phyloP scores from a whole-genome alignment of 2,113 vertebrate species.

The Eulemur rufifrons region DNA sequence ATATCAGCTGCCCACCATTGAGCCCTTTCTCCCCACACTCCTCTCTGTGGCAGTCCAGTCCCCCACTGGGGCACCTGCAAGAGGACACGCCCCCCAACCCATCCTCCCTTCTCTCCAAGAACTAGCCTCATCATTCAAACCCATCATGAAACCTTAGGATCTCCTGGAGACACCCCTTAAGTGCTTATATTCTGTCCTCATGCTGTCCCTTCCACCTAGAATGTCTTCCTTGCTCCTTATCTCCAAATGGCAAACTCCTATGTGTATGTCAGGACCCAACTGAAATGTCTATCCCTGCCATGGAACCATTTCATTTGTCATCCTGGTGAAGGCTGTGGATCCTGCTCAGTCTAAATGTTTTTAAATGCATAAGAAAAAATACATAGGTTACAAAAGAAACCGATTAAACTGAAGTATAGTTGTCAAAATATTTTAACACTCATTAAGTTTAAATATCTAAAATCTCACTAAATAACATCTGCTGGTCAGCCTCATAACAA shows the following conservation, averaged over 20 bases:
- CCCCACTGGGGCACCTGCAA: not conserved
- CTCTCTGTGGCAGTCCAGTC: not conserved
- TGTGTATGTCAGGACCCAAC: not conserved
- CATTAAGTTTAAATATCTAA: not conserved
- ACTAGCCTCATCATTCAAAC: not conserved
- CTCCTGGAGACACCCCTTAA: not conserved
- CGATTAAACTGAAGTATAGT: not conserved
- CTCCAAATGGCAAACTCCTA: not conserved
- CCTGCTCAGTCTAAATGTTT: not conserved
- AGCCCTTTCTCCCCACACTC: not conserved
- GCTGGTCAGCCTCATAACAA: not conserved
- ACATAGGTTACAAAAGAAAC: not conserved
- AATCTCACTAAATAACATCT: not conserved
- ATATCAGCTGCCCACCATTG: no score
- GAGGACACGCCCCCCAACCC: not conserved
- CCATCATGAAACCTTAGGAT: no score
- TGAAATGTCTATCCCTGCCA: not conserved
- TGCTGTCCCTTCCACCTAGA: not conserved
- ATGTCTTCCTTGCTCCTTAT: not conserved
- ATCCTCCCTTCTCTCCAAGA: not conserved
- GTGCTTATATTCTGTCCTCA: not conserved
- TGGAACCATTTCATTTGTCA: not conserved
- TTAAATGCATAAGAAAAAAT: not conserved
- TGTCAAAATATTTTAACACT: not conserved
- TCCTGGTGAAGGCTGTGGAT: not conserved